Evolutionary conservation across 2,888 invertebrate genomes (phyloP), one percentile per base, ranked within the genome.

Genomic region (Dicycla oo): DNA sequence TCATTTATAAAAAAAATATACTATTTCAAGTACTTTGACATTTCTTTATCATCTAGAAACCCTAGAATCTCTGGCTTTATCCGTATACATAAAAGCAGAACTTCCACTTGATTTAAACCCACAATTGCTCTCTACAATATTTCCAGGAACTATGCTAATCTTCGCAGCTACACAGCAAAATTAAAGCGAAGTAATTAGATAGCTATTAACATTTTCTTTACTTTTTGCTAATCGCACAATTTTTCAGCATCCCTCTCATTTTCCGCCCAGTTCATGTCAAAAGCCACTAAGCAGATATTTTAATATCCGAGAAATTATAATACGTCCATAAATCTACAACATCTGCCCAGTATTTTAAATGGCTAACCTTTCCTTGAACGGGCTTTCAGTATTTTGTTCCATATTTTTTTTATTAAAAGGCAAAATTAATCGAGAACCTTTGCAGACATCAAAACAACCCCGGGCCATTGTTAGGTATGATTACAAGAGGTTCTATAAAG

Each of bases 371-470:
- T 88, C 88, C 84, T 88, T 87, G 82, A 80, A 81, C 86, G 82
- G 82, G 75, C 83, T 86, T 84, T 85, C 79, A 84, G 87, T 91
- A 87, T 91, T 91, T 89, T 86, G 82, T 87, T 82, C 87, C 85
- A 89, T 90, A 90, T 93, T 92, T 93, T 92, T 92, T 84, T 91
- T 91, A 91, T 91, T 90, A 93, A 91, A 92, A 93, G 91, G 89
- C 90, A 88, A 93, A 93, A 94, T 94, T 94, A 95, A 95, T 95
- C 94, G 94, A 91, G 92, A 90, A 86, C 91, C 92, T 92, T 93
- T 88, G 88, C 91, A 92, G 93, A 93, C 94, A 94, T 94, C 93
- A 94, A 95, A 94, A 94, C 93, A 93, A 89, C 93, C 93, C 88
- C 86, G 83, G 91, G 92, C 93, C 91, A 94, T 95, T 95, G 95